Evolutionary conservation across 2,113 vertebrate species (phyloP), one percentile per base, ranked within the genome.

Genomic region (Myanophis thanlyinensis): DNA sequence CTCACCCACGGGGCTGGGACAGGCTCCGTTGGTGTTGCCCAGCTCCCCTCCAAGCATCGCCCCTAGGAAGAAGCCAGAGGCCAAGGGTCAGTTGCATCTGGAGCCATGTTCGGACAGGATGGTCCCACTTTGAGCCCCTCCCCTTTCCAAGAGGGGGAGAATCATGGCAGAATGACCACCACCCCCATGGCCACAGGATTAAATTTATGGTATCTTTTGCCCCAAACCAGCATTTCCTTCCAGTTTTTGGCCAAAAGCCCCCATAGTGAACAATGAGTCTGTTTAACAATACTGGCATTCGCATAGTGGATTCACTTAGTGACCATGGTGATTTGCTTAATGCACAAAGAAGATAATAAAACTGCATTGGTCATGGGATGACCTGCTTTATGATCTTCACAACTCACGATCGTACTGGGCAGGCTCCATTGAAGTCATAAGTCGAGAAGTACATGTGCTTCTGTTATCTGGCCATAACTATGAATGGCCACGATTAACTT

Each of bases 1-100:
- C 99, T 99, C 95, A 99, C 99, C 98, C 30, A 99, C 98, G 5
- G 99, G 99, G 95, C 99, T 99, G 0, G 99, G 99, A 89, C 99
- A 99, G 67, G 98, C 98, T 96, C 99, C 99, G 0, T 99, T 99
- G 0, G 98, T 98, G 96, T 97, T 99, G 95, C 97, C 98, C 94
- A 99, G 95, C 93, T 99, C 99, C 93, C 98, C 98, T 48, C 99
- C 99, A 0, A 99, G 96, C 97, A 99, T 98, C 4, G 99, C 99
- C 92, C 99, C 99, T 99, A 91, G 1, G 93, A 95, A 92, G 94
- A 56, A 95, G 92, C 5, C 47, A 0, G 44, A 27, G 23, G 95
- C 48, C 93, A 0, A 5, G 25, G 0, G 0, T 25, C 11, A 92
- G 18, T 27, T 25, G 5, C 51, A 3, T 15, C 22, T 20, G 12